These are phyloP conservation scores for Oikopleura albicans DNA, from an alignment of 23 tunicate species.

Conservation along the genomic window DNA sequence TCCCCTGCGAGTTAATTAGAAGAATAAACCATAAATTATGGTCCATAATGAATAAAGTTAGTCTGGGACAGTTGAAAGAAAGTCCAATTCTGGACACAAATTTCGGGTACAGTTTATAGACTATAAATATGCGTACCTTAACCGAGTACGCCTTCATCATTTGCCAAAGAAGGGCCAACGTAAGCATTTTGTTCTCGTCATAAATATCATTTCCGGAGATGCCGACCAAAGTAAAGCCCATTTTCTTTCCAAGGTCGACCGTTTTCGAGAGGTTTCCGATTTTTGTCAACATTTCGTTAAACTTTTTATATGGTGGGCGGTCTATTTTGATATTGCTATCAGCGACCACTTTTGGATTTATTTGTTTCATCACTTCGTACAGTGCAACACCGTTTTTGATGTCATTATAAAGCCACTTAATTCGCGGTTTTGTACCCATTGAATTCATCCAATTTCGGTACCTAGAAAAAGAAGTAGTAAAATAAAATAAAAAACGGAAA, in stretches of 20 bases:
- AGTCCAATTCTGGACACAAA: no score
- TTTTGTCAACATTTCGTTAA: conserved; percentile 31
- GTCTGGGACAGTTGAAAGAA: no score
- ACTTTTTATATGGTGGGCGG: background rate
- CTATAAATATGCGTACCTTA: no score
- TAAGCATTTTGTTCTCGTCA: conserved; percentile 29
- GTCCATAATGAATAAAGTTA: no score
- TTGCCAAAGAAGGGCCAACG: conserved; percentile 70
- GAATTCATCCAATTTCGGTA: conserved; percentile 99
- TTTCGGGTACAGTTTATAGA: no score
- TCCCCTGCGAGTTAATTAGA: no score
- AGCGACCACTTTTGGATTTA: background rate
- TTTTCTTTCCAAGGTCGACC: conserved; percentile 30
- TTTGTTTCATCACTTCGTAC: background rate
- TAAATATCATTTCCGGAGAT: conserved; percentile 56
- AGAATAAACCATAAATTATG: no score
- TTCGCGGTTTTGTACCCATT: conserved; percentile 64
- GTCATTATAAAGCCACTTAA: conserved; percentile 38
- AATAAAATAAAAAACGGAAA: no score
- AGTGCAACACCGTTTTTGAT: background rate
- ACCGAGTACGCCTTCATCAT: conserved; percentile 61
- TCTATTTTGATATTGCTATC: background rate
- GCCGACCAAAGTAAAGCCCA: conserved; percentile 42
- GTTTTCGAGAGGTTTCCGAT: conserved; percentile 42
- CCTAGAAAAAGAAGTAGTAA: conserved; percentile 61